Base-by-base conservation (phyloP, 30 jellyfish, hydroid and myxozoan genomes). In the Aurelia sp. region DNA sequence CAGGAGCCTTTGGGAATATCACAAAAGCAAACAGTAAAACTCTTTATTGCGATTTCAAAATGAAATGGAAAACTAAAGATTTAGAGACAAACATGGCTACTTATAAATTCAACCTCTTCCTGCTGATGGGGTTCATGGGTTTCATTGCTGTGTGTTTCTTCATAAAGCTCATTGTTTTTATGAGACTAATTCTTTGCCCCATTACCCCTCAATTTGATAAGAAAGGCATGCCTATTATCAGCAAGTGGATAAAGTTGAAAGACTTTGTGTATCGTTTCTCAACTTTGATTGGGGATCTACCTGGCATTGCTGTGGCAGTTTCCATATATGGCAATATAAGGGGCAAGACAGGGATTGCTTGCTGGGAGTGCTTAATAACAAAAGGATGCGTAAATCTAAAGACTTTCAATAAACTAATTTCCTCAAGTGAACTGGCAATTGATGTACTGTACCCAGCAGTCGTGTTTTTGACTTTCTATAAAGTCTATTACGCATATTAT, bases 201-300 rank as follows among this genome's bases (percentile, higher is more conserved):
- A 8, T 81, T 12, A 71, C 91, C 10, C 89, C 88, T 48, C 35
- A 44, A 66, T 69, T 62, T 6, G 93, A 81, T 44, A 76, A 81
- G 37, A 81, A 74, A 53, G 93, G 91, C 3, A 17, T 48, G 51
- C 86, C 97, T 5, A 59, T 77, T 9, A 30, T 76, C 16, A 80
- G 84, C 76, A 89, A 37, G 21, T 89, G 97, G 97, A 62, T 35
- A 21, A 72, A 31, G 30, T 52, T 89, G 20, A 81, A 89, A 66
- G 84, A 73, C 16, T 19, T 60, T 59, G 18, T 48, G 10, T 77
- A 81, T 71, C 83, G 89, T 18, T 41, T 76, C 13, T 62, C 91
- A 22, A 89, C 97, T 3, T 61, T 89, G 57, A 48, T 89, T 73
- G 97, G 97, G 18, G 97, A 89, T 60, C 65, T 89, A 9, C 97